A percentile compares a stretch with the other conserved stretches of the same genome.
Evolutionary conservation across 2,888 invertebrate species (phyloP).

Genomic region (Pterobdella sp.): DNA sequence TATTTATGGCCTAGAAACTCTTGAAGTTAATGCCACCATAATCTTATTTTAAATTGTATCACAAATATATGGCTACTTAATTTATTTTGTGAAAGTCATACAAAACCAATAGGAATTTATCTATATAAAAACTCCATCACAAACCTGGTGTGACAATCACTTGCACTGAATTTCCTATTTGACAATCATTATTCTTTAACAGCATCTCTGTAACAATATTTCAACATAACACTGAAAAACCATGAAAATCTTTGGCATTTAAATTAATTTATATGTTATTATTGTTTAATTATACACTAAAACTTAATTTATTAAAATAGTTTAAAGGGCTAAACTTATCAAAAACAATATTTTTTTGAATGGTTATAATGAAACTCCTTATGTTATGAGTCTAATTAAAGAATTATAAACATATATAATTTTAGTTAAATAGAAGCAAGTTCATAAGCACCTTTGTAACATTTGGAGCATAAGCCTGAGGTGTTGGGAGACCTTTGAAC

Average conservation of each 20-base stretch:
- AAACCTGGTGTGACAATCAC: slow-evolving; percentile 23
- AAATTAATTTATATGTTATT: neutral
- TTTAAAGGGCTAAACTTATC: neutral
- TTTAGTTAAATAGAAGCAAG: neutral
- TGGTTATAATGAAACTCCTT: neutral
- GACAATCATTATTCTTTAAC: slow-evolving; percentile 16
- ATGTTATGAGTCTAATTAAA: neutral
- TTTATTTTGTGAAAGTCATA: too few relatives aligned
- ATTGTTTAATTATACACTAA: neutral
- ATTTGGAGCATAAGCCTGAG: slow-evolving; percentile 47
- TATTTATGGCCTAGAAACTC: neutral
- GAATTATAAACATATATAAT: neutral
- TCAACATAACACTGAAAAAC: neutral
- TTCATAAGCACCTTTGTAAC: slow-evolving; percentile 44
- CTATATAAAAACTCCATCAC: neutral
- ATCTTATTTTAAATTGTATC: too few relatives aligned
- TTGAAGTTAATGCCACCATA: too few relatives aligned
- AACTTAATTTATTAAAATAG: neutral
- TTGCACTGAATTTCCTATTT: slow-evolving; percentile 10
- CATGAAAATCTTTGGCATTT: neutral
- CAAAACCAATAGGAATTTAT: too few relatives aligned
- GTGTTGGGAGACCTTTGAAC: slow-evolving; percentile 46
- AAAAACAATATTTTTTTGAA: neutral
- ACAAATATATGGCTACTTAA: too few relatives aligned
- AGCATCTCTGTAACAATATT: slow-evolving; percentile 14